Base-by-base conservation (phyloP, 2,113 vertebrate species). In the Jaculus jaculus region DNA sequence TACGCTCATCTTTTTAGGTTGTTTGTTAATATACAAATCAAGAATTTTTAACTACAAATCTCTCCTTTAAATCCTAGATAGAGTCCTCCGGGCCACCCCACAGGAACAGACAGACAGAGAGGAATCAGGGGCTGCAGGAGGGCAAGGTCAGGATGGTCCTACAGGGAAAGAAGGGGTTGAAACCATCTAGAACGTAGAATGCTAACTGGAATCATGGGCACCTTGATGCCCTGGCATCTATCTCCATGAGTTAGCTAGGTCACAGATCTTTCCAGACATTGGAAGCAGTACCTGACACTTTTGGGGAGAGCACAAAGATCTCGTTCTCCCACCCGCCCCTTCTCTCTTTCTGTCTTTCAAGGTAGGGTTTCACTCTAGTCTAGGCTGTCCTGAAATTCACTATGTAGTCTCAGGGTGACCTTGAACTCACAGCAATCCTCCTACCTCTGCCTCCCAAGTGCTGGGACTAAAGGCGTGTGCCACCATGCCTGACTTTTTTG, bases 11-110 rank as follows among this genome's bases (percentile, higher is more conserved):
- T 92, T 83, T 78, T 69, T 92, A 42, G n/a, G 65, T 71, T 28
- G 77, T 24, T 7, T 80, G 65, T 90, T 90, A 92, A 92, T 3
- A 63, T 88, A 78, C 18, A 79, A 78, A 85, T 71, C 12, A 80
- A 26, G 69, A 58, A 7, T 80, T 75, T 47, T 42, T 73, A 10
- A 78, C 1, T 88, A 61, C 1, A 72, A 58, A 6, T 60, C 26
- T 90, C 58, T 65, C 30, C 18, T 39, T 71, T 23, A 89, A 87
- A 42, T 84, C 30, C 26, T 34, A 71, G 78, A 90, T 58, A 80
- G 60, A 47, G 16, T 9, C 26, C 15, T 89, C 30, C 39, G 15
- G 17, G n/a, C 26, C n/a, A 77, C 12, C 26, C 15, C 60, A 84
- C 61, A 69, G 30, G 66, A 72, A 86, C 69, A n/a, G 30, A 28